Conservation (phyloP, 1,140 invertebrate genomes). For the Cyclargus thomasi region DNA sequence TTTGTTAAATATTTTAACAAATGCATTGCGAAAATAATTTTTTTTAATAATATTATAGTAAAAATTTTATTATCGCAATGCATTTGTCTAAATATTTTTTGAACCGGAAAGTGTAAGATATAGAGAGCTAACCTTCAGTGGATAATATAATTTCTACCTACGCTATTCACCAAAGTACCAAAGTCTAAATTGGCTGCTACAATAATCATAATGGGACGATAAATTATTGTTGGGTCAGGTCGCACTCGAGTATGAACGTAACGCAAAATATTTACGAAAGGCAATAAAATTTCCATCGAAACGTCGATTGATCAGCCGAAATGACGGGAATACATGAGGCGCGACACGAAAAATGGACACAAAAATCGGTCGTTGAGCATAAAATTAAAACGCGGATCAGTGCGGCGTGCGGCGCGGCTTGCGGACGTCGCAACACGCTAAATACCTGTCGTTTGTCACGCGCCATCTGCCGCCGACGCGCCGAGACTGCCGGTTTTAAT, state of each 20-base stretch:
- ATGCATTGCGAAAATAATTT: too few relatives aligned
- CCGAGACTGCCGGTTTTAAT: slow-evolving; percentile 70
- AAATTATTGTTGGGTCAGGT: too few relatives aligned
- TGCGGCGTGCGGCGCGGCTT: slow-evolving; percentile 37
- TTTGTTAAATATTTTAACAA: too few relatives aligned
- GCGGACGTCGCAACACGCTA: slow-evolving; percentile 58
- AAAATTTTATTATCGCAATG: too few relatives aligned
- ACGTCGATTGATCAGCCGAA: slow-evolving; percentile 38
- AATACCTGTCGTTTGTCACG: slow-evolving; percentile 71
- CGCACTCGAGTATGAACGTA: not conserved
- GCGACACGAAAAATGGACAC: slow-evolving; percentile 62
- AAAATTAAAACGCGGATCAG: slow-evolving; percentile 67
- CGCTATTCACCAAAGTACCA: too few relatives aligned
- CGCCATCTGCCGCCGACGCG: slow-evolving; percentile 68
- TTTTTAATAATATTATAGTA: too few relatives aligned
- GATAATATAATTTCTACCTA: too few relatives aligned
- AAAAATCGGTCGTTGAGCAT: slow-evolving; percentile 71
- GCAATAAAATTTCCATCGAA: not conserved
- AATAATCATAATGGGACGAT: too few relatives aligned
- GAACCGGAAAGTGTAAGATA: too few relatives aligned
- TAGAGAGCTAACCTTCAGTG: too few relatives aligned
- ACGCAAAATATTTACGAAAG: not conserved
- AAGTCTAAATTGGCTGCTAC: too few relatives aligned
- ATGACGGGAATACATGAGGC: slow-evolving; percentile 53
- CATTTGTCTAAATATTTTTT: too few relatives aligned